Conservation (phyloP, 2,888 invertebrate species). For the Leucania comma region DNA sequence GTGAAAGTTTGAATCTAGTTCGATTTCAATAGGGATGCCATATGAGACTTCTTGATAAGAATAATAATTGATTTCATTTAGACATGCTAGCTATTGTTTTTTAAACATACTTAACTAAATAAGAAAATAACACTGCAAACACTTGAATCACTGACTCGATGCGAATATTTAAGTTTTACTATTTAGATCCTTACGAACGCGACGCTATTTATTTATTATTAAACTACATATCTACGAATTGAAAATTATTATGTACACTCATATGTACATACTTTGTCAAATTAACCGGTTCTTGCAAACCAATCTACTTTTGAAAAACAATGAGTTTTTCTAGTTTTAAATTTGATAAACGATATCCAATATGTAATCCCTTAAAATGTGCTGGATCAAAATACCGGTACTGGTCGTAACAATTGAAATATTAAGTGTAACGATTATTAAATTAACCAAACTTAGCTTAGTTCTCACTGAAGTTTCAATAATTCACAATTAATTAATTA, state of each 20-base stretch:
- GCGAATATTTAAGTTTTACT: not conserved
- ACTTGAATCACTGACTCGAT: not conserved
- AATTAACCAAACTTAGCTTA: not conserved
- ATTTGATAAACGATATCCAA: no score
- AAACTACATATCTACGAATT: not conserved
- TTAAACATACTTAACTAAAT: not conserved
- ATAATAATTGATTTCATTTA: conserved; percentile 52
- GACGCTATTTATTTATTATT: not conserved
- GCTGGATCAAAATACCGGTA: no score
- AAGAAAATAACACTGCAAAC: not conserved
- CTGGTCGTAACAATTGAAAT: no score
- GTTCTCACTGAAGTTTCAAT: conserved; percentile 22
- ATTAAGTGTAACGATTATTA: no score
- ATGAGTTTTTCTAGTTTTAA: not conserved
- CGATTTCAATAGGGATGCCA: conserved; percentile 74
- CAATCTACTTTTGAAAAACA: conserved; percentile 1
- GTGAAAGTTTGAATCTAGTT: conserved; percentile 84
- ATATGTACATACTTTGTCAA: not conserved
- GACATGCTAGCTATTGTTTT: not conserved
- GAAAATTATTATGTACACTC: no score
- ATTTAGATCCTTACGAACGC: not conserved
- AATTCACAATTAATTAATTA: not conserved
- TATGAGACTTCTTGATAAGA: conserved; percentile 66
- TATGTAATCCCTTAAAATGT: no score
- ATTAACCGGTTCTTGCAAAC: not conserved